These are phyloP conservation scores for Netelia inedita DNA, from an alignment of 2,888 invertebrate species.

Conservation along the genomic window DNA sequence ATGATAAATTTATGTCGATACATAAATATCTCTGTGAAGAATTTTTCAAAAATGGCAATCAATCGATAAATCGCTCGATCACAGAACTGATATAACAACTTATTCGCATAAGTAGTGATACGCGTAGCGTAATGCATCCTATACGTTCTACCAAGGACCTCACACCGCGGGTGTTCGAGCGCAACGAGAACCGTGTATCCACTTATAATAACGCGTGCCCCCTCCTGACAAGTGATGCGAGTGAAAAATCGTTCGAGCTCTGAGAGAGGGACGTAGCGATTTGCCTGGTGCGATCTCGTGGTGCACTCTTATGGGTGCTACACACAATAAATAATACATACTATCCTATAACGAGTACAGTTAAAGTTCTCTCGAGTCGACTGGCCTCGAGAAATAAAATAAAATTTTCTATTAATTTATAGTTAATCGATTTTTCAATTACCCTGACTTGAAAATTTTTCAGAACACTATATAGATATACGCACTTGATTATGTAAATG, in stretches of 20 bases:
- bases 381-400: not conserved
- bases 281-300: slow-evolving; percentile 9
- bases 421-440: not conserved
- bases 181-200: slow-evolving; percentile 51
- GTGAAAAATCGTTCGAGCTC: slow-evolving; percentile 47
- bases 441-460: not conserved
- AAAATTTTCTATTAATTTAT: not conserved
- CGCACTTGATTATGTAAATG: too few relatives aligned
- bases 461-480: not conserved
- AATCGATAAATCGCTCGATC: not conserved
- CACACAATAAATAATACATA: not conserved
- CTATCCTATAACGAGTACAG: not conserved
- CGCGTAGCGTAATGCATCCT: slow-evolving; percentile 26
- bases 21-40: not conserved
- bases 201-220: slow-evolving; percentile 53
- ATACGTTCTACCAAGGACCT: slow-evolving; percentile 38
- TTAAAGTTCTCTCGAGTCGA: not conserved
- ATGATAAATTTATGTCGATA: not conserved
- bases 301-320: not conserved
- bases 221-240: slow-evolving; percentile 37
- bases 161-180: slow-evolving; percentile 58
- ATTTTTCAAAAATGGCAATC: not conserved
- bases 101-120: slow-evolving; percentile 5
- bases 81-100: slow-evolving; percentile 29
- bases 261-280: slow-evolving; percentile 24